Conservation (phyloP, 2,888 invertebrate species). For the Heliconius ethilla region DNA sequence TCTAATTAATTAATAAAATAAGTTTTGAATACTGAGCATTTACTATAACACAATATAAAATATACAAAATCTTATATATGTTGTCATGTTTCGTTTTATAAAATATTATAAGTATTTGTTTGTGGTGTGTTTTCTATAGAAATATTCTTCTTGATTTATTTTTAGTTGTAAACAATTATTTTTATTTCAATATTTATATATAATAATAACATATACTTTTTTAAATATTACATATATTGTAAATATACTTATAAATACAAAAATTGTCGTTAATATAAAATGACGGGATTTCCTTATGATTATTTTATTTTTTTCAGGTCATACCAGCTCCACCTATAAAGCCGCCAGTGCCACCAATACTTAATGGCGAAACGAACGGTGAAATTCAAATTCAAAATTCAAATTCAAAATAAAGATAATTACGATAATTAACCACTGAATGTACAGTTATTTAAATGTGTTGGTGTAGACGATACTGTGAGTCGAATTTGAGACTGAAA, state of each 20-base stretch:
- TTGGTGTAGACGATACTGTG: constrained; percentile 37
- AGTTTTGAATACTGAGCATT: too few species aligned
- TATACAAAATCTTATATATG: too few species aligned
- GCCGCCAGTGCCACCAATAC: constrained; percentile 59
- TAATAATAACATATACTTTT: not conserved
- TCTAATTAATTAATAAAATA: too few species aligned
- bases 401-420: constrained; percentile 56
- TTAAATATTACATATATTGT: not conserved
- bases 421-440: constrained; percentile 48
- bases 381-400: too few species aligned
- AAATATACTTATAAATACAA: not conserved
- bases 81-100: not conserved
- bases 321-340: constrained; percentile 77
- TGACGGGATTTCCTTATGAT: not conserved
- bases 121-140: not conserved
- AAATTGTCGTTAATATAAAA: not conserved
- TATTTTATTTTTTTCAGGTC: constrained; percentile 58
- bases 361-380: constrained; percentile 72
- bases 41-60: too few species aligned
- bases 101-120: constrained; percentile 1
- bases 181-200: not conserved
- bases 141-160: not conserved
- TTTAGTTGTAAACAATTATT: not conserved
- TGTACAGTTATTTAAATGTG: constrained; percentile 39
- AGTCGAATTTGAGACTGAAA: constrained; percentile 68